Evolutionary conservation across 2,797 vertebrate species (phyloP).

Genomic region (Neoniphon sammara): DNA sequence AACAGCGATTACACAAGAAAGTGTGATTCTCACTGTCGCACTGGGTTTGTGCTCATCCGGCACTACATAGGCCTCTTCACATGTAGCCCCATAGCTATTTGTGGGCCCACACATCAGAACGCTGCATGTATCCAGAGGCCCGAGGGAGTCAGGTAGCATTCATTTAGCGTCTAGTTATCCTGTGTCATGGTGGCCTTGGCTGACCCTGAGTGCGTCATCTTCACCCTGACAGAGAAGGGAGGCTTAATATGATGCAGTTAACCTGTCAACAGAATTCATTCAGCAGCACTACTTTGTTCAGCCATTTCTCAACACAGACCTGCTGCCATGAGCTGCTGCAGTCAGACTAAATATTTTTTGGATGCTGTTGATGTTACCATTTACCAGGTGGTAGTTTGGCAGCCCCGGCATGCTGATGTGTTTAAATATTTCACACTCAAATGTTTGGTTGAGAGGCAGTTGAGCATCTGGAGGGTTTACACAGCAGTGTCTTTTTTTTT

Average conservation of each 20-base stretch:
- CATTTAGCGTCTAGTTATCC: constrained; percentile 12
- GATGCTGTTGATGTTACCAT: not conserved
- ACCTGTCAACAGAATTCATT: constrained; percentile 19
- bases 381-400: constrained; percentile 11
- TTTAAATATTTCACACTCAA: constrained; percentile 23
- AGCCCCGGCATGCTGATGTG: not conserved
- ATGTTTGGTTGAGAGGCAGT: constrained; percentile 29
- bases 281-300: not conserved
- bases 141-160: constrained; percentile 21
- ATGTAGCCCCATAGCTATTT: not conserved
- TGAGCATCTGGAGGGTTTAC: not conserved
- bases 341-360: not conserved
- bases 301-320: constrained; percentile 1
- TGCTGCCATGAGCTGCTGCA: not conserved
- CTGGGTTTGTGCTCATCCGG: constrained; percentile 26
- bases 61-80: constrained; percentile 20
- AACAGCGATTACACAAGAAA: constrained; percentile 59
- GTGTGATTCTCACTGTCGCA: constrained; percentile 54
- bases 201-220: constrained; percentile 21
- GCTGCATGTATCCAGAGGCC: constrained; percentile 4
- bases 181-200: constrained; percentile 28
- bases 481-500: no score
- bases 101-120: constrained; percentile 1
- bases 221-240: constrained; percentile 8
- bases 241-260: constrained; percentile 11